Evolutionary conservation across 2,888 invertebrate genomes (phyloP), one percentile per base, ranked within the genome.

Genomic region (Sylvicola cinctus): DNA sequence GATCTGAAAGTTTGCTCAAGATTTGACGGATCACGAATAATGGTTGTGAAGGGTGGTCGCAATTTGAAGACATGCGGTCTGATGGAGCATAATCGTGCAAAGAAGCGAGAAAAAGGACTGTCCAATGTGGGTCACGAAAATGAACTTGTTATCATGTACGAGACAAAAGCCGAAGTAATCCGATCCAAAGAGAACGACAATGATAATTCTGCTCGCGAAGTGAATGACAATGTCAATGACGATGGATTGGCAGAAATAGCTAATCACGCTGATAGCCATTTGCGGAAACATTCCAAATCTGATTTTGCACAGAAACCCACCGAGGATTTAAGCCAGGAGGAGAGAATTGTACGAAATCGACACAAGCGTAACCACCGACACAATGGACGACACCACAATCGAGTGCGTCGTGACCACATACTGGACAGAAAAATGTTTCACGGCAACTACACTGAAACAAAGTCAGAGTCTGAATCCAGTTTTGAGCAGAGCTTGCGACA

Each of bases 21-120:
- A 49, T 76, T 68, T 50, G 68, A 74, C 44, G 84, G 84, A 12
- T 75, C 83, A 1, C 70, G 78, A 38, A 72, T 85, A 46, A 60
- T 85, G 45, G 77, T 85, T 2, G 80, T 84, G 1, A 72, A 77
- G 55, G 85, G 81, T 7, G 78, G 77, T 32, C 71, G 71, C 45
- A 73, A 74, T 49, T 57, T 85, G 31, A 66, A 73, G 41, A 80
- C 79, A 2, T 85, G 84, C 52, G 79, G 77, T 3, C 62, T 84
- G 41, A 55, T 81, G 42, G 75, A 81, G 40, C 68, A 70, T 42
- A 70, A 71, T 44, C 63, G 65, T 33, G 54, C 51, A 7, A 17
- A 34, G 10, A 28, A 28, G n/a, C 28, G 11, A 25, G 8, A n/a
- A 7, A 4, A n/a, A 5, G 28, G n/a, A 5, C 28, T 28, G 6